Percentiles rank a stretch among this genome's conserved stretches.
Conservation (phyloP, 64 coral and sea anemone species). For the Montipora capricornis region DNA sequence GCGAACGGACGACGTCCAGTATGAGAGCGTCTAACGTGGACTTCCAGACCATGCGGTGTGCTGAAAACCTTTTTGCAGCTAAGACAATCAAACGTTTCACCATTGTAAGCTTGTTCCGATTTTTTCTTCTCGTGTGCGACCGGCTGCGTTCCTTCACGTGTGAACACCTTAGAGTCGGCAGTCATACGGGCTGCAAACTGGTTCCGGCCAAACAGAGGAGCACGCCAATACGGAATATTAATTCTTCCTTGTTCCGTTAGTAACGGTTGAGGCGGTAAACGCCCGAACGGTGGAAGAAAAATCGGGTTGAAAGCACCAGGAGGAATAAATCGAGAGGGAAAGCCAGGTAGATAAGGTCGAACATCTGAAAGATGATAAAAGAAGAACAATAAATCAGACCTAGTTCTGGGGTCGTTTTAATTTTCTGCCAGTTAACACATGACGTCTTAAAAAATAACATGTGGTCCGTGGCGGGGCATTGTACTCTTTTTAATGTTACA, state of each 20-base stretch:
- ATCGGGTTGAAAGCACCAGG: conserved; percentile 65
- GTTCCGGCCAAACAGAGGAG: not conserved
- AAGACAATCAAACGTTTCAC: conserved; percentile 91
- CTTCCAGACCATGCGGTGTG: conserved; percentile 94
- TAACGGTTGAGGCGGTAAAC: conserved; percentile 38
- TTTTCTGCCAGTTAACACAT: not conserved
- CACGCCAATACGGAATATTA: conserved; percentile 67
- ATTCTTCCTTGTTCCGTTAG: not conserved
- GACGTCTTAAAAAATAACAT: not conserved
- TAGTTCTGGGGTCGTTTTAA: conserved; percentile 35
- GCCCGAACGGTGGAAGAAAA: conserved; percentile 55
- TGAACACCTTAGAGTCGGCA: conserved; percentile 7
- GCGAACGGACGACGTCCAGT: conserved; percentile 81
- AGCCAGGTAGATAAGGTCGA: conserved; percentile 46
- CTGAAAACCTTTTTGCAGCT: conserved; percentile 97
- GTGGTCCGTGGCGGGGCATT: no score
- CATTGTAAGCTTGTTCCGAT: conserved; percentile 56
- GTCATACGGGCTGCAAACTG: not conserved
- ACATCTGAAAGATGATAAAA: conserved; percentile 62
- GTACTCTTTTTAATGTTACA: not conserved
- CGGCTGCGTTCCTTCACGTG: not conserved
- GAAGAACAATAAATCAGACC: conserved; percentile 64
- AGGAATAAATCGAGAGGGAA: conserved; percentile 38
- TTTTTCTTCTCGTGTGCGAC: conserved; percentile 40
- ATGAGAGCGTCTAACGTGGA: conserved; percentile 93